Evolutionary conservation across 2,797 vertebrate species (phyloP).

Genomic region (Enteromius thamalakanensis): DNA sequence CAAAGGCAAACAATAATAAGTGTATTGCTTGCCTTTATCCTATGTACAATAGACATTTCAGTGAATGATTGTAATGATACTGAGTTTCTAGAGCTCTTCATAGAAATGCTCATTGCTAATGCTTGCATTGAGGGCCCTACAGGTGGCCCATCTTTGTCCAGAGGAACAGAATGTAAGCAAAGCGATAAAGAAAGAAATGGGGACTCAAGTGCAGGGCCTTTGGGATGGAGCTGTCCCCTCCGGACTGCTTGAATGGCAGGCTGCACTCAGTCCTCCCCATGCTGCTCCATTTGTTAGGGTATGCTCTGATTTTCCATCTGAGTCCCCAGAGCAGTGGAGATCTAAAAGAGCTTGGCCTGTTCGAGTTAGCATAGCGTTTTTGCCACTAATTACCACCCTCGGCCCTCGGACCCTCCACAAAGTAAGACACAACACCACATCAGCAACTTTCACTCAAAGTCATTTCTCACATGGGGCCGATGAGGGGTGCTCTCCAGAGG

Average conservation of each 20-base stretch:
- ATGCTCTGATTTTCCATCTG: constrained; percentile 63
- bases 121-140: constrained; percentile 40
- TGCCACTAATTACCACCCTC: constrained; percentile 53
- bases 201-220: constrained; percentile 33
- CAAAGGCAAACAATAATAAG: not conserved
- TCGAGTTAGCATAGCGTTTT: constrained; percentile 45
- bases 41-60: not conserved
- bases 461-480: constrained; percentile 35
- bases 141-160: constrained; percentile 41
- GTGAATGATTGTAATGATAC: not conserved
- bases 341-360: constrained; percentile 32
- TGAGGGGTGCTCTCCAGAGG: constrained; percentile 32
- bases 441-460: constrained; percentile 52
- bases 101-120: constrained; percentile 13
- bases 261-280: constrained; percentile 57
- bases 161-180: constrained; percentile 14
- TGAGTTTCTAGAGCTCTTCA: not conserved
- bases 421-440: constrained; percentile 46
- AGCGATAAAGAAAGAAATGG: constrained; percentile 25
- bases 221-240: constrained; percentile 55
- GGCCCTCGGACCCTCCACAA: constrained; percentile 45
- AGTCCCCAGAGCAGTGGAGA: constrained; percentile 19
- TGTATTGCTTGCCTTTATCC: not conserved
- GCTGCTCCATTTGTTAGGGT: constrained; percentile 64
- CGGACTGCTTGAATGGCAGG: constrained; percentile 62